Conservation (phyloP, 2,113 vertebrate species). For the Oxyura jamaicensis region DNA sequence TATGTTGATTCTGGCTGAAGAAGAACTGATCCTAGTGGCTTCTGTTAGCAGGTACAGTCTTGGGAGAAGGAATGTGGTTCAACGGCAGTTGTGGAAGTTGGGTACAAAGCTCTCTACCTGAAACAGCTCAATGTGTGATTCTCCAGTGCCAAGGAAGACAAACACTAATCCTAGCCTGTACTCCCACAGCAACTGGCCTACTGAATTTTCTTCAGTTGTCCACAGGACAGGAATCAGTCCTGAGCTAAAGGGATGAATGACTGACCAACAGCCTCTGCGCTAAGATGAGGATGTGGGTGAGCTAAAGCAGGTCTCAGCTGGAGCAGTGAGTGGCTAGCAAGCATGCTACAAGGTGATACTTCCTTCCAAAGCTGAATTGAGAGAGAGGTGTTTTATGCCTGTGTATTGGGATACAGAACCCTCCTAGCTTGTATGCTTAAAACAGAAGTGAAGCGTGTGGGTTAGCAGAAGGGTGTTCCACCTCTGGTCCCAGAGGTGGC, state of each 20-base stretch:
- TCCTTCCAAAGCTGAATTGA: neutral
- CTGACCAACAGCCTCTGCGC: neutral
- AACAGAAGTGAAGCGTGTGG: neutral
- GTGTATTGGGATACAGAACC: neutral
- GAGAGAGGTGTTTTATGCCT: neutral
- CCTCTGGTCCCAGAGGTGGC: neutral
- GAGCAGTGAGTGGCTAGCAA: neutral
- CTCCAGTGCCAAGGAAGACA: neutral
- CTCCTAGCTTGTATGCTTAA: neutral
- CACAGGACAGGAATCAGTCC: neutral
- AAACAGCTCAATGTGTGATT: neutral
- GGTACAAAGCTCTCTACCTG: neutral
- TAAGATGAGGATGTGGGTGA: neutral
- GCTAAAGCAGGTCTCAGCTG: neutral
- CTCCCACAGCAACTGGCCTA: neutral
- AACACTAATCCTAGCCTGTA: too few relatives aligned
- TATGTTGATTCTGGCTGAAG: slow-evolving; percentile 32
- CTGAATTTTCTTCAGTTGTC: neutral
- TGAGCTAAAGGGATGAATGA: neutral
- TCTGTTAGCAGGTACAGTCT: neutral
- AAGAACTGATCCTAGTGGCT: neutral
- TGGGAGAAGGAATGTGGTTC: neutral
- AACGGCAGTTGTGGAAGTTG: neutral
- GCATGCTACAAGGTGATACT: neutral
- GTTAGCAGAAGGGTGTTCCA: neutral